phyloP scores from a whole-genome alignment of 2,113 vertebrate species.

The Desmodus rotundus region DNA sequence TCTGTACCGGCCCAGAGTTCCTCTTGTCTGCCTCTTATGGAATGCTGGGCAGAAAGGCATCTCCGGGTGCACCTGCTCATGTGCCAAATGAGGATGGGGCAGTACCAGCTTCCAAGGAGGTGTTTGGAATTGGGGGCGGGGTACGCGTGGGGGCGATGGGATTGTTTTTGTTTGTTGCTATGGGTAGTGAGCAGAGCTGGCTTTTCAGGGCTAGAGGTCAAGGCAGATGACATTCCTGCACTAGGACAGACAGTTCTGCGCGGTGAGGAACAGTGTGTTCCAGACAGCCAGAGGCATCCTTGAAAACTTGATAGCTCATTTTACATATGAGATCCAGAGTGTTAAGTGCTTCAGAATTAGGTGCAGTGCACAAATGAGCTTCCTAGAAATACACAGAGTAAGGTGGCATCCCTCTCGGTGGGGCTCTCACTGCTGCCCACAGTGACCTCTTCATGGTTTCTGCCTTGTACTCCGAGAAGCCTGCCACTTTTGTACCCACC shows the following conservation, averaged over 20 bases:
- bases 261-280: background rate
- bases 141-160: accelerated
- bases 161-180: background rate
- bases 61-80: background rate
- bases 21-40: background rate
- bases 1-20: background rate
- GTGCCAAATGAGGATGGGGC: background rate
- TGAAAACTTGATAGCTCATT: background rate
- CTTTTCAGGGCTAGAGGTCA: background rate
- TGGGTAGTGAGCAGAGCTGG: background rate
- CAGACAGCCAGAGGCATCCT: background rate
- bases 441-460: background rate
- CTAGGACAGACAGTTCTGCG: background rate
- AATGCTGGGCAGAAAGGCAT: background rate
- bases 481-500: background rate
- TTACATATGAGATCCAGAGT: background rate
- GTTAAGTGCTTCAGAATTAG: background rate
- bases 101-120: background rate
- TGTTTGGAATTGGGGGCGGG: background rate
- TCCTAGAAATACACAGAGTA: background rate
- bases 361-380: background rate
- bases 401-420: accelerated
- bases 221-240: background rate
- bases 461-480: background rate
- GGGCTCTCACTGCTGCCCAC: background rate